A percentile compares a stretch with the other conserved stretches of the same genome.
Evolutionary conservation across 2,888 invertebrate genomes (phyloP).

Genomic region (Hemaris fuciformis): DNA sequence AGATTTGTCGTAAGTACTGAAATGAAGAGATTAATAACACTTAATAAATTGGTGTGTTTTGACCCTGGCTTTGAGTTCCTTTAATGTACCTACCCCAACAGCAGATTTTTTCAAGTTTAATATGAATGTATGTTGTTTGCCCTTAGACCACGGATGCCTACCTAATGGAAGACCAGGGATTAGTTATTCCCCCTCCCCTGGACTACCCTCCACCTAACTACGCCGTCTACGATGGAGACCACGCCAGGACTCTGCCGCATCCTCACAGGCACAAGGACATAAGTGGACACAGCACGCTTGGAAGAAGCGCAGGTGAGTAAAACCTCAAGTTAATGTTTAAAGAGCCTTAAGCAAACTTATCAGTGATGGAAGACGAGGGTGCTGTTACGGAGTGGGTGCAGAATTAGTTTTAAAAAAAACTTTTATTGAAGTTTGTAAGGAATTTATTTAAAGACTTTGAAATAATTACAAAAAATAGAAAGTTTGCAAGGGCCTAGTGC

Average conservation of each 20-base stretch:
- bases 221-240: constrained; percentile 73
- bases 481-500: too few species aligned
- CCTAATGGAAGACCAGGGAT: constrained; percentile 76
- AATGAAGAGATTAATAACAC: too few species aligned
- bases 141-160: constrained; percentile 80
- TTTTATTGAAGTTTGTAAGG: too few species aligned
- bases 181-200: constrained; percentile 83
- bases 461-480: too few species aligned
- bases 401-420: too few species aligned
- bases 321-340: background rate
- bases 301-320: constrained; percentile 73
- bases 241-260: constrained; percentile 77
- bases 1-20: too few species aligned
- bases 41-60: too few species aligned
- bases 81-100: too few species aligned
- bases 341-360: too few species aligned
- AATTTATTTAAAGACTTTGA: too few species aligned
- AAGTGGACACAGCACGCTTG: constrained; percentile 76
- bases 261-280: constrained; percentile 81
- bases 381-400: too few species aligned
- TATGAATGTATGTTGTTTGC: background rate
- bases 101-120: background rate
- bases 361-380: background rate
- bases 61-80: too few species aligned
- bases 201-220: constrained; percentile 84